Base-by-base conservation (phyloP, 2,888 invertebrate species). In the Monochamus alternatus region DNA sequence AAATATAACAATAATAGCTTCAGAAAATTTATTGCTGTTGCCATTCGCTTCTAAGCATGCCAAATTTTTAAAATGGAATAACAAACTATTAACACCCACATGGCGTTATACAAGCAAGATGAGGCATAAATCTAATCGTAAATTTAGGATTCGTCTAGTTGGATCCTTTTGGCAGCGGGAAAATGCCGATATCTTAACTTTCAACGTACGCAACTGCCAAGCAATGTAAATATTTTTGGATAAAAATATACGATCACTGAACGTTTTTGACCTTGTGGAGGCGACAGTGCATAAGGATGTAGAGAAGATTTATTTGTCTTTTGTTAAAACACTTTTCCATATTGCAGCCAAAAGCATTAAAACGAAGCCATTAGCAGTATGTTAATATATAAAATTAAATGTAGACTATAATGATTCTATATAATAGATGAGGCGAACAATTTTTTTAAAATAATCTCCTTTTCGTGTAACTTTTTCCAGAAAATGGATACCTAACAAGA, bases 241-340 rank as follows among this genome's bases (percentile, higher is more conserved):
- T 74, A 69, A 74, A 74, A 68, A 74, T 74, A 75, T 71, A 66
- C n/a, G 58, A 66, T 66, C 47, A 47, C 30, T 51, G 22, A 10
- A 62, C 22, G n/a, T 67, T 38, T 70, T 58, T 12, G 64, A 64
- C 70, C 64, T 59, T 70, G 64, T 47, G 44, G 1, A n/a, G 14
- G n/a, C 30, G 10, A 38, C 12, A 51, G 32, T 70, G 70, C 30
- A 32, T 60, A 12, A 60, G n/a, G n/a, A n/a, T n/a, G n/a, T n/a
- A 43, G 38, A 43, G 52, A 68, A 52, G 31, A 59, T 59, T 59
- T 10, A 59, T 31, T 59, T 30, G 31, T 30, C 30, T 9, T 38
- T 38, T 5, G 3, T 38, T 38, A 38, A 38, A 38, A 38, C 38
- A 38, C 38, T 38, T 38, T 38, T 38, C 38, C 38, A 38, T 38